Conservation (phyloP, 2,797 vertebrate genomes). For the Hylomyscus alleni region DNA sequence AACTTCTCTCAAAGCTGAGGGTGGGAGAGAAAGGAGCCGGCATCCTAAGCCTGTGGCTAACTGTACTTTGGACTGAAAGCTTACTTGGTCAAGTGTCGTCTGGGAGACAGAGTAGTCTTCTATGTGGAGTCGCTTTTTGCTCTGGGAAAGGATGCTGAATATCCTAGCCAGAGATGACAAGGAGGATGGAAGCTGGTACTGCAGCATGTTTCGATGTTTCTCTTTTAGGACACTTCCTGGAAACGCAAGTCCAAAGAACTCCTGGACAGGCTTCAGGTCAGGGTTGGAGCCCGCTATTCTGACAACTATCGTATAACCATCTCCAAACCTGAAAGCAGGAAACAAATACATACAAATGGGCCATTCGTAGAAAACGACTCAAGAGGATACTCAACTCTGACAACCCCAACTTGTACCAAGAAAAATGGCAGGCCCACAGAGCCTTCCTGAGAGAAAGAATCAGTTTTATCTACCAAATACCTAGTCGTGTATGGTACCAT, state of each 20-base stretch:
- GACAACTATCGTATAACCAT: constrained; percentile 98
- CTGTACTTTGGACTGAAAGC: constrained; percentile 51
- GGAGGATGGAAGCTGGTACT: constrained; percentile 97
- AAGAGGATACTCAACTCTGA: background rate
- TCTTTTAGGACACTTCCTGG: constrained; percentile 96
- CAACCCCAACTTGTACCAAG: background rate
- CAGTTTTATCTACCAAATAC: background rate
- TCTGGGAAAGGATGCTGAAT: constrained; percentile 96
- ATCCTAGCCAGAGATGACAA: constrained; percentile 95
- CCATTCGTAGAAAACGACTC: background rate
- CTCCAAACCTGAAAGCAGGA: constrained; percentile 93
- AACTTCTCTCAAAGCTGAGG: background rate
- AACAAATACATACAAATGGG: background rate
- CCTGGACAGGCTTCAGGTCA: constrained; percentile 95
- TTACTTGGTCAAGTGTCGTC: constrained; percentile 99
- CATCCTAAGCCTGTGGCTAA: background rate
- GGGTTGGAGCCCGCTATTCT: constrained; percentile 95
- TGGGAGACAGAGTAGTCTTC: constrained; percentile 99
- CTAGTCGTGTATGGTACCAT: background rate
- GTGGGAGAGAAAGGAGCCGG: background rate
- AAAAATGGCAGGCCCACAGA: background rate
- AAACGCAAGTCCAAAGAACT: constrained; percentile 96
- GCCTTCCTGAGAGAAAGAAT: background rate
- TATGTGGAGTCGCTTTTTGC: constrained; percentile 95
- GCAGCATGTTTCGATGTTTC: constrained; percentile 97